These are phyloP conservation scores for zebrafish (Danio rerio) DNA, from an alignment of 2,113 vertebrate species.

Conservation along the genomic window GRCz12tu NC_133191.1:26756001-26756500, in stretches of 20 bases:
- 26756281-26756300: slow-evolving; percentile 31
- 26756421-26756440: slow-evolving; percentile 5
- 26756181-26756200: not conserved
- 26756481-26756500: not conserved
- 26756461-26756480: not conserved
- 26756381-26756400: slow-evolving; percentile 24
- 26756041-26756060: not conserved
- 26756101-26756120: not conserved
- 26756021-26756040: not conserved
- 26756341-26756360: slow-evolving; percentile 8
- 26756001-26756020: not conserved
- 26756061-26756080: not conserved
- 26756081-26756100: not conserved
- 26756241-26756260: slow-evolving; percentile 18
- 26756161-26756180: slow-evolving; percentile 21
- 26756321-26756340: slow-evolving; percentile 30
- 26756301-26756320: slow-evolving; percentile 23
- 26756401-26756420: not conserved
- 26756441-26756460: slow-evolving; percentile 7
- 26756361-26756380: slow-evolving; percentile 10
- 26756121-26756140: not conserved
- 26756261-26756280: not conserved
- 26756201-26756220: slow-evolving; percentile 15
- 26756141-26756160: slow-evolving; percentile 5
- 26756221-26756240: slow-evolving; percentile 14